Evolutionary conservation across 2,888 invertebrate genomes (phyloP).

Genomic region (Spilosoma lubricipeda): DNA sequence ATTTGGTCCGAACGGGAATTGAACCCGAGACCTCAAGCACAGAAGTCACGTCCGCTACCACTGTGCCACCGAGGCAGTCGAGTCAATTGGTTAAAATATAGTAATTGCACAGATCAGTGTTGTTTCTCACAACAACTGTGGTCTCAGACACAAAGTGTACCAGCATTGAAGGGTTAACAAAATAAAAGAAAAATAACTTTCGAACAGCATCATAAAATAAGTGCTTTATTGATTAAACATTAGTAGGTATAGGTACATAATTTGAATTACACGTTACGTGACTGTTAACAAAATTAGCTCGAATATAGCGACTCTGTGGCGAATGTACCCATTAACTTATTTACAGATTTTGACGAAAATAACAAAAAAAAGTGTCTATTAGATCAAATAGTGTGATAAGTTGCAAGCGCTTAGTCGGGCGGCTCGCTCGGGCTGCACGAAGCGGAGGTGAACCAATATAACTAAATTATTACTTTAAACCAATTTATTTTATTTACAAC

Average conservation of each 20-base stretch:
- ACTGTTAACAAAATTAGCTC: constrained; percentile 66
- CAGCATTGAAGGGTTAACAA: constrained; percentile 1
- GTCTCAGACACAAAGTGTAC: not conserved
- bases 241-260: constrained; percentile 75
- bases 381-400: constrained; percentile 50
- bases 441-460: constrained; percentile 59
- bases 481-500: constrained; percentile 73
- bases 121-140: not conserved
- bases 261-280: constrained; percentile 71
- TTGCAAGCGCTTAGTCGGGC: constrained; percentile 33
- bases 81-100: no score
- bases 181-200: constrained; percentile 64
- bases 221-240: constrained; percentile 84
- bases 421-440: constrained; percentile 17
- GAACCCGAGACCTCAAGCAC: no score
- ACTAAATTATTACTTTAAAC: constrained; percentile 60
- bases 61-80: no score
- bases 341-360: constrained; percentile 63
- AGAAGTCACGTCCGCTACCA: no score
- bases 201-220: constrained; percentile 83
- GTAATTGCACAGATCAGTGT: not conserved
- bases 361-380: constrained; percentile 47
- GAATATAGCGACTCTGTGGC: constrained; percentile 49
- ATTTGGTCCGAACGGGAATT: no score
- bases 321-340: constrained; percentile 59